phyloP scores from a whole-genome alignment of 1,140 invertebrate species.

The Nautilus pompilius region DNA sequence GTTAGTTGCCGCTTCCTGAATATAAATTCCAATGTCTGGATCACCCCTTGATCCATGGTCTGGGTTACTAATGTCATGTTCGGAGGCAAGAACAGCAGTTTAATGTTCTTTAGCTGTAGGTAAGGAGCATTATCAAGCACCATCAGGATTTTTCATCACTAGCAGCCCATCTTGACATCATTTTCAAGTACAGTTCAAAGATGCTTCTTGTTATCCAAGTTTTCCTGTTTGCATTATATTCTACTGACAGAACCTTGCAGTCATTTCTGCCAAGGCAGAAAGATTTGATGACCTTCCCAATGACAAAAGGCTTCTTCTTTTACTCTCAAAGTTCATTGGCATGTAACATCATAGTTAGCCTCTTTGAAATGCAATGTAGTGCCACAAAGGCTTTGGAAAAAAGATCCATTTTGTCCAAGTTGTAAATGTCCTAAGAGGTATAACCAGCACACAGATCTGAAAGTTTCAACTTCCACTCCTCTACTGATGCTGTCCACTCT shows the following conservation, averaged over 20 bases:
- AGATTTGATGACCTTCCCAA: constrained; percentile 7
- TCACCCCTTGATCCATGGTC: constrained; percentile 57
- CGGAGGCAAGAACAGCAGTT: constrained; percentile 52
- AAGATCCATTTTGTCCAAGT: constrained; percentile 22
- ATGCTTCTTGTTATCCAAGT: too few relatives aligned
- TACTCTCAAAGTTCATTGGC: too few relatives aligned
- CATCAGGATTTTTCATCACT: constrained; percentile 4
- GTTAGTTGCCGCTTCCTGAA: constrained; percentile 8
- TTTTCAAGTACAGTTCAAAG: not conserved
- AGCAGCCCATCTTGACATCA: not conserved
- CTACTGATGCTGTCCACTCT: too few relatives aligned
- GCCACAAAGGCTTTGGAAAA: constrained; percentile 18
- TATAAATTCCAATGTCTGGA: constrained; percentile 38
- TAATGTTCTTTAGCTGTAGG: constrained; percentile 33
- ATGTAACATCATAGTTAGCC: too few relatives aligned
- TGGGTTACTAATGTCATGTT: constrained; percentile 56
- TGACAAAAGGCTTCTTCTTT: constrained; percentile 6
- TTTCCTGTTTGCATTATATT: constrained; percentile 3
- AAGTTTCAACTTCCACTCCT: constrained; percentile 16
- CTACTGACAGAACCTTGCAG: constrained; percentile 3
- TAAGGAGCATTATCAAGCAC: constrained; percentile 7
- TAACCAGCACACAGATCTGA: constrained; percentile 8
- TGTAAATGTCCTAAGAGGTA: constrained; percentile 15
- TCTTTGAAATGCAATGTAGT: too few relatives aligned
- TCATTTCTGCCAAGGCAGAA: constrained; percentile 6